Conservation (phyloP, 2,888 invertebrate species). For the Meloe dianella region DNA sequence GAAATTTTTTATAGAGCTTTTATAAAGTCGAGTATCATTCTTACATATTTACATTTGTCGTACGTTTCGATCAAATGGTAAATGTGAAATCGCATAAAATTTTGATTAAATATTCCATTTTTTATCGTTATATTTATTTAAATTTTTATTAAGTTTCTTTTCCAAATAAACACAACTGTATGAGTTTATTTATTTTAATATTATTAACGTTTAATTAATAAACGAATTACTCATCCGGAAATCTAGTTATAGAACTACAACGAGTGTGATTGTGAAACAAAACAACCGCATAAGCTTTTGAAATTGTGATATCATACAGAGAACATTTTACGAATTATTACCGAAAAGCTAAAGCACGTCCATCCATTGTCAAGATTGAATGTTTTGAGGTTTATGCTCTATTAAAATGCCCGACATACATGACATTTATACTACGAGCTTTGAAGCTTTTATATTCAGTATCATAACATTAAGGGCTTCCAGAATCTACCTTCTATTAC, state of each 20-base stretch:
- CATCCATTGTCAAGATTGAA: conserved; percentile 39
- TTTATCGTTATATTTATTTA: background rate
- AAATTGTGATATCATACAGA: too few relatives aligned
- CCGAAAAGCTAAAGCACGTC: conserved; percentile 34
- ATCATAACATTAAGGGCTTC: conserved; percentile 19
- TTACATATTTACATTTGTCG: background rate
- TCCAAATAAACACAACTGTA: background rate
- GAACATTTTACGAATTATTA: conserved; percentile 35
- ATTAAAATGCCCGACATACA: conserved; percentile 33
- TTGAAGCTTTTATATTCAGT: conserved; percentile 30
- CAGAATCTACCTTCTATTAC: conserved; percentile 5
- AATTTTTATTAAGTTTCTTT: too few relatives aligned
- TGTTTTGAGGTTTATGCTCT: conserved; percentile 39
- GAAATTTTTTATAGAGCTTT: conserved; percentile 25
- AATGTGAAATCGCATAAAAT: background rate
- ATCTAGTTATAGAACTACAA: too few relatives aligned
- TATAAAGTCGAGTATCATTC: conserved; percentile 22
- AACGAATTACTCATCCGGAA: too few relatives aligned
- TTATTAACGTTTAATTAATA: too few relatives aligned
- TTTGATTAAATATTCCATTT: background rate
- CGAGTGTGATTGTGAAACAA: too few relatives aligned
- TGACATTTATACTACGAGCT: conserved; percentile 31
- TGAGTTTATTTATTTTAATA: too few relatives aligned
- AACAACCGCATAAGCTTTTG: too few relatives aligned
- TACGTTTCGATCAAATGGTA: background rate